phyloP scores from a whole-genome alignment of 2,113 vertebrate genomes.

The Chionodraco myersi region DNA sequence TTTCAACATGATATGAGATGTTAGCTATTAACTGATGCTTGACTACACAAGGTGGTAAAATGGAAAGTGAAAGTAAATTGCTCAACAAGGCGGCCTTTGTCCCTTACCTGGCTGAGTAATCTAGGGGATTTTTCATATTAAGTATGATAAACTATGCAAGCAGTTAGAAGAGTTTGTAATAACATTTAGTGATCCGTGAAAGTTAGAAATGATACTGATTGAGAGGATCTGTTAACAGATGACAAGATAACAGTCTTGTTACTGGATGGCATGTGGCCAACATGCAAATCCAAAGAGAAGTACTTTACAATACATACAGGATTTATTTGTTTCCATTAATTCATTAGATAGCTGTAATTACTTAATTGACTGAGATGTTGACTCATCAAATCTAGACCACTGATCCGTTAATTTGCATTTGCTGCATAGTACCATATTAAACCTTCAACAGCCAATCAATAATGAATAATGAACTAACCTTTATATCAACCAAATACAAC shows the following conservation, averaged over 20 bases:
- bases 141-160: not conserved
- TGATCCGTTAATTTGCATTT: not conserved
- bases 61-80: slow-evolving; percentile 62
- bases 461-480: not conserved
- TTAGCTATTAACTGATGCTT: not conserved
- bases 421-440: not conserved
- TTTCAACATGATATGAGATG: not conserved
- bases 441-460: not conserved
- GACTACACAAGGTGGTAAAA: not conserved
- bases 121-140: not conserved
- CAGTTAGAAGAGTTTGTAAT: not conserved
- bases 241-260: not conserved
- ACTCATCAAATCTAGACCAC: not conserved
- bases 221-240: not conserved
- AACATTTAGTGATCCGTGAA: not conserved
- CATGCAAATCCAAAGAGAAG: too few relatives aligned
- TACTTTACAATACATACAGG: too few relatives aligned
- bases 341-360: not conserved
- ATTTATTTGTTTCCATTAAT: too few relatives aligned
- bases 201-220: too few relatives aligned
- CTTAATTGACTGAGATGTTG: not conserved
- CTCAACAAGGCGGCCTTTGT: slow-evolving; percentile 4
- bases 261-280: not conserved
- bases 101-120: fast-evolving
- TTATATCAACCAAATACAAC: not conserved